Base-by-base conservation (phyloP, 2,888 invertebrate genomes). In the Caenorhabditis sp. region DNA sequence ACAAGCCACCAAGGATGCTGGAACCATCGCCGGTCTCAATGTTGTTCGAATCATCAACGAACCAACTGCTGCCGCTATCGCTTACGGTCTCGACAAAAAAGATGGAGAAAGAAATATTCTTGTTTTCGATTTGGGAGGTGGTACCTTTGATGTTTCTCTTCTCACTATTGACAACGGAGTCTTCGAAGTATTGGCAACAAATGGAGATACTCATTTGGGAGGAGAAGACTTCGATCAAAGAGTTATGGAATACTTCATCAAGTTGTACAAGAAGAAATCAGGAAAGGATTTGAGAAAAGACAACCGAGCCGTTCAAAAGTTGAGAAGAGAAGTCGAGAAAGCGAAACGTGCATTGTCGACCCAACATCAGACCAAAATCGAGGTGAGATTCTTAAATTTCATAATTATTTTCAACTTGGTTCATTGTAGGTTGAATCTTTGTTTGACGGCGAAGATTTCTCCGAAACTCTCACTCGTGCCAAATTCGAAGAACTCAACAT, bases 81-180 rank as follows among this genome's bases (percentile, higher is more conserved):
- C 81, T 24, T 84, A 85, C 53, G 79, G 78, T 36, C 69, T 87
- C 37, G 87, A 87, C 80, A 88, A 88, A 80, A 88, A 88, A 62
- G 87, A 87, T 24, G 87, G 88, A 58, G 97, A 97, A 89, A 96
- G 97, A 91, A 99, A 99, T 88, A 95, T 99, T 21, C 91, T 99
- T 59, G 97, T 99, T 8, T 99, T 97, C 89, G 97, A 99, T 91
- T 92, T 99, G 90, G 97, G 97, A 87, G 97, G 97, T 89, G 97
- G 97, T 90, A 99, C 97, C 79, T 99, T 99, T 88, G 99, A 99
- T 90, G 99, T 99, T 21, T 97, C 97, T 50, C 92, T 99, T 23
- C 91, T 99, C 63, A 97, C 97, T 79, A 99, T 99, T 88, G 97
- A 99, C 88, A 96, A 97, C 86, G 99, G 97, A 63, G 96, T 99